Evolutionary conservation across 2,888 invertebrate species (phyloP).

Genomic region (Theodoxus fluviatilis): DNA sequence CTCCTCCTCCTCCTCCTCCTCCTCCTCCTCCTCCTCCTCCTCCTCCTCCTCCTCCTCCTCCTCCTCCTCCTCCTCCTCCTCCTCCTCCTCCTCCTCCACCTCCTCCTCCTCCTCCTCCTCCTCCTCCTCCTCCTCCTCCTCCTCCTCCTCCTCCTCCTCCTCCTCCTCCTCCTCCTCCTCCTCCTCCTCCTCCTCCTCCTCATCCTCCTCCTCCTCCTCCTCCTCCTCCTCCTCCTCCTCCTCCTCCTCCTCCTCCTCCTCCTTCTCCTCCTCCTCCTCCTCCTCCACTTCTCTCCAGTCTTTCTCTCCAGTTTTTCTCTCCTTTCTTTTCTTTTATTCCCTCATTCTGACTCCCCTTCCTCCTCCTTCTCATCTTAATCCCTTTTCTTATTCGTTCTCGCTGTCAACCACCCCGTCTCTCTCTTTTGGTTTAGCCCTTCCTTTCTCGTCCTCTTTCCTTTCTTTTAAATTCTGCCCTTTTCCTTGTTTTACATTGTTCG

Average conservation of each 20-base stretch:
- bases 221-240: conserved; percentile 9
- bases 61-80: background rate
- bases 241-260: background rate
- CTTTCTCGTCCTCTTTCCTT: conserved; percentile 3
- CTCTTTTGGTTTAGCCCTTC: background rate
- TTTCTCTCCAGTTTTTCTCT: no score
- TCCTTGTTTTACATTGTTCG: background rate
- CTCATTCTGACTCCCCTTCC: background rate
- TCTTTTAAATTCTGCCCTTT: background rate
- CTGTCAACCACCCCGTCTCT: background rate
- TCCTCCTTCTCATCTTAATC: background rate
- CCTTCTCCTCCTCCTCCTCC: background rate
- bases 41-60: background rate
- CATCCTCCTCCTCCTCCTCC: conserved; percentile 1
- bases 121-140: conserved; percentile 6
- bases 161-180: background rate
- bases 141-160: background rate
- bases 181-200: background rate
- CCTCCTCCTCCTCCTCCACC: background rate
- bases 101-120: background rate
- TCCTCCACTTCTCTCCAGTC: background rate
- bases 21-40: no score
- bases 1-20: no score
- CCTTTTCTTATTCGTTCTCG: background rate
- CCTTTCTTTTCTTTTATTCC: background rate